Conservation (phyloP, 2,888 invertebrate genomes). For the Mythimna albipuncta region DNA sequence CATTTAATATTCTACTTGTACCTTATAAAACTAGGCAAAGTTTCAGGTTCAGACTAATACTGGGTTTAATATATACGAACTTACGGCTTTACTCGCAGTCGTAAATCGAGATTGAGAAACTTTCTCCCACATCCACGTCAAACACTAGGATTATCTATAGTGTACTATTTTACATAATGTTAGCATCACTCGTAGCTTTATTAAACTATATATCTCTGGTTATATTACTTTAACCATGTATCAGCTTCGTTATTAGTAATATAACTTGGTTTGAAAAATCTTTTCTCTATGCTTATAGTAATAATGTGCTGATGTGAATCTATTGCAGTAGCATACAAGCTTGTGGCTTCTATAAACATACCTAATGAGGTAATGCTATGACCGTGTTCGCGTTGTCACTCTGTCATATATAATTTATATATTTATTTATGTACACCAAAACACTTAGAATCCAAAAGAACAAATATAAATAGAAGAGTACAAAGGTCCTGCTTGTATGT, state of each 20-base stretch:
- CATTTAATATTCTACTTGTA: constrained; percentile 34
- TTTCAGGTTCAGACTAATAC: constrained; percentile 46
- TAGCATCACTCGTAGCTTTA: constrained; percentile 6
- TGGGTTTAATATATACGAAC: constrained; percentile 59
- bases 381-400: neutral
- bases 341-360: neutral
- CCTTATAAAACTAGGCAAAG: constrained; percentile 48
- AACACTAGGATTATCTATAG: constrained; percentile 16
- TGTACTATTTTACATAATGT: constrained; percentile 12
- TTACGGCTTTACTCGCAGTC: constrained; percentile 44
- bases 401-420: neutral
- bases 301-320: neutral
- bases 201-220: constrained; percentile 21
- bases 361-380: too few relatives aligned
- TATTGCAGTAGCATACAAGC: neutral
- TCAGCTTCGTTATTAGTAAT: neutral
- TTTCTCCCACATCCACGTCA: constrained; percentile 36
- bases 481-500: too few relatives aligned
- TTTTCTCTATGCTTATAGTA: neutral
- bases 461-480: too few relatives aligned
- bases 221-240: neutral
- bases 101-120: constrained; percentile 64
- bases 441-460: too few relatives aligned
- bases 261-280: neutral
- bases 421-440: too few relatives aligned